Base-by-base conservation (phyloP, 2,113 vertebrate species). In the Urocynchramus pylzowi region DNA sequence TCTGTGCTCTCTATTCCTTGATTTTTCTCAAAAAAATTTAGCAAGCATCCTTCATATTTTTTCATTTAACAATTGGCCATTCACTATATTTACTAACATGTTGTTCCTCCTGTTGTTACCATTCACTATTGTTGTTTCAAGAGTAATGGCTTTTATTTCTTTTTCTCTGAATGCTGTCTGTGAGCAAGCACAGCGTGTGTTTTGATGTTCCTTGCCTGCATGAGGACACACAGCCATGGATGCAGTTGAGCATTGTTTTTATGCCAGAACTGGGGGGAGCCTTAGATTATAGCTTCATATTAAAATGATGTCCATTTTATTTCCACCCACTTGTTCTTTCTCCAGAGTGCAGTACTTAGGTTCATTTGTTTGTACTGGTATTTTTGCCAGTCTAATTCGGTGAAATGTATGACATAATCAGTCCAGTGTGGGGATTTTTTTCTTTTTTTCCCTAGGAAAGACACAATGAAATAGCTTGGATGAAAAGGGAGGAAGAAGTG, bases 261-360 rank as follows among this genome's bases (percentile, higher is more conserved):
- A 2, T 82, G 27, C 42, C 15, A 35, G 30, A n/a, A 74, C 9
- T 0, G 0, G 19, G 0, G 19, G 21, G 19, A 65, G 15, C 10
- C 33, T 79, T 0, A 2, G 42, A 45, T 47, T 54, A 8, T 16
- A 81, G 50, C 23, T 65, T 89, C 23, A 17, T 39, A 26, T 63
- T 63, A 64, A 81, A 84, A 81, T 35, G 9, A 42, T 84, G 17
- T 12, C 12, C 7, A 3, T 52, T 87, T 82, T 47, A 35, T 82
- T 84, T 89, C 16, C 15, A 87, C 7, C 17, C 1, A 0, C 17
- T 64, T 68, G 23, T n/a, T 71, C 45, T 42, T 42, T 77, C 16
- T 54, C 13, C 3, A 39, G 13, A n/a, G 16, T 45, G 20, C 20
- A 69, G 28, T 28, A 13, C 23, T 83, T 30, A 1, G 2, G 14